A percentile compares a stretch with the other conserved stretches of the same genome.
phyloP scores from a whole-genome alignment of 2,113 vertebrate genomes.

The Hemibagrus wyckioides region DNA sequence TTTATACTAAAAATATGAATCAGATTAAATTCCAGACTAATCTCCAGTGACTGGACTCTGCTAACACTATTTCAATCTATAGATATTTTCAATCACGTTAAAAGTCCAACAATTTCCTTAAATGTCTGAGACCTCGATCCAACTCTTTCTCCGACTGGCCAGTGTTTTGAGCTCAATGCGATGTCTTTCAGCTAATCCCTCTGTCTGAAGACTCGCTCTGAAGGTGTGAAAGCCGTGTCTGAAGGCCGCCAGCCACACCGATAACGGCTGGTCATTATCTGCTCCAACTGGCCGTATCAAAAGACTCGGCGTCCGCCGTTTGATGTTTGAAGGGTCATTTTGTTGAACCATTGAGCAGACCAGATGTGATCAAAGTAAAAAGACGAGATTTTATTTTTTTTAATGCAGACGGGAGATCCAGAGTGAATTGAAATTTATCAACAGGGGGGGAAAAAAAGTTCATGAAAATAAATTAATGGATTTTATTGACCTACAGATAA shows the following conservation, averaged over 20 bases:
- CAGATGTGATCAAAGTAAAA: slow-evolving; percentile 48
- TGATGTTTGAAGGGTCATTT: slow-evolving; percentile 39
- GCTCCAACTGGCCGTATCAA: slow-evolving; percentile 24
- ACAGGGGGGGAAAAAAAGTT: not conserved
- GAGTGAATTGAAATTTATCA: not conserved
- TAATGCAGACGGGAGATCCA: not conserved
- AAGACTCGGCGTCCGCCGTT: slow-evolving; percentile 8
- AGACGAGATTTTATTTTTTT: not conserved
- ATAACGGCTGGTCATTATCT: slow-evolving; percentile 51
- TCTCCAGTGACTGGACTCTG: not conserved
- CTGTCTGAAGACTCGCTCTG: slow-evolving; percentile 58
- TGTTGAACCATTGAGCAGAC: slow-evolving; percentile 39
- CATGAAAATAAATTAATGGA: not conserved
- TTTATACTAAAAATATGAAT: not conserved
- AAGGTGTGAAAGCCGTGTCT: slow-evolving; percentile 65
- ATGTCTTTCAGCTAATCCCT: slow-evolving; percentile 54
- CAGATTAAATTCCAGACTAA: not conserved
- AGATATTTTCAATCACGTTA: not conserved
- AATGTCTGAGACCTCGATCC: not conserved
- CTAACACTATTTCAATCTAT: too few species aligned
- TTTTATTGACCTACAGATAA: not conserved
- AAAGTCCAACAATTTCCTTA: not conserved
- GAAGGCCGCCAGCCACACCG: slow-evolving; percentile 32
- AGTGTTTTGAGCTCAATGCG: not conserved
- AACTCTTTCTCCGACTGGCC: not conserved